phyloP scores from a whole-genome alignment of 2,113 vertebrate genomes.

The Sphyrna mokarran region DNA sequence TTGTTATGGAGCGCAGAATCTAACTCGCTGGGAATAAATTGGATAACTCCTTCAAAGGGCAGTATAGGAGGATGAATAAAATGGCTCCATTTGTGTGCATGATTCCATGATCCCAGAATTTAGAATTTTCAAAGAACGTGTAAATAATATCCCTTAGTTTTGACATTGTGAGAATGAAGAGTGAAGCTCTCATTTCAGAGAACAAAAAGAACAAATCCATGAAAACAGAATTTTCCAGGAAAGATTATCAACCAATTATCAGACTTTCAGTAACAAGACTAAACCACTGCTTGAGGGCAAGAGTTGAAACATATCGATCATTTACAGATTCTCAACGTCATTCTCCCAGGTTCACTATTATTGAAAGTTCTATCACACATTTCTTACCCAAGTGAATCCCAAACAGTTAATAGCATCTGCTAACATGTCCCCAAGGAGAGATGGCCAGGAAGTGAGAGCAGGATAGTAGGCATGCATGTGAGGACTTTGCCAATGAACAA shows the following conservation, averaged over 20 bases:
- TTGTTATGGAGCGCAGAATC: background rate
- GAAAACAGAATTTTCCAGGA: no score
- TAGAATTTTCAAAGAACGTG: background rate
- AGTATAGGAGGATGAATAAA: background rate
- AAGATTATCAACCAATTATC: background rate
- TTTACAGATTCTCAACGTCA: background rate
- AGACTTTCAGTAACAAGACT: background rate
- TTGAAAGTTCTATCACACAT: background rate
- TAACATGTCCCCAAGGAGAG: conserved; percentile 90
- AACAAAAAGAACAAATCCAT: no score
- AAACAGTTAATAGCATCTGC: conserved; percentile 93
- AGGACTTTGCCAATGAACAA: conserved; percentile 97
- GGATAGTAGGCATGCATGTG: conserved; percentile 96
- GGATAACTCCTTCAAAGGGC: background rate
- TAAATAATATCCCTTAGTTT: no score
- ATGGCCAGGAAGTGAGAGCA: conserved; percentile 89
- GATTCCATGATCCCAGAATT: background rate
- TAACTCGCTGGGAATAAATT: background rate
- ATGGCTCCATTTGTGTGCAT: background rate
- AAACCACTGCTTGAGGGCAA: no score
- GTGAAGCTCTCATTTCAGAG: background rate
- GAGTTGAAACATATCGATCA: background rate
- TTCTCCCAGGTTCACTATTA: background rate
- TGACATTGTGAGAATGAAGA: background rate
- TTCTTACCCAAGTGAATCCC: conserved; percentile 92